phyloP scores from a whole-genome alignment of 2,797 vertebrate genomes.

The Varecia variegata region DNA sequence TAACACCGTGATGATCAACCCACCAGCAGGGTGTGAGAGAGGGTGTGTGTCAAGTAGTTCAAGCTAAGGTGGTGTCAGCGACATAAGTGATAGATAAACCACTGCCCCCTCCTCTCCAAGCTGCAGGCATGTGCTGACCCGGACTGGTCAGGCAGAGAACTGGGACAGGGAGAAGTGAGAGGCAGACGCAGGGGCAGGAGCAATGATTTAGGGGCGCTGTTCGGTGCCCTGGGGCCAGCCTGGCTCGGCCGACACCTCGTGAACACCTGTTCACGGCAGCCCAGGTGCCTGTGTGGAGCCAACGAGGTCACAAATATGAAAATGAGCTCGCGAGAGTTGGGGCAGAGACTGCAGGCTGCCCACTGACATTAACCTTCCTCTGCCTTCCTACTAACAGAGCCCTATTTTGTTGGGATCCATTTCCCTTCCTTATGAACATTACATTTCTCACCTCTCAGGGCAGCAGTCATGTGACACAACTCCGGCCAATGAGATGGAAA shows the following conservation, averaged over 20 bases:
- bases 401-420: background rate
- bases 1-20: background rate
- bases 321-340: background rate
- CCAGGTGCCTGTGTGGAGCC: background rate
- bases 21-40: background rate
- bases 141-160: background rate
- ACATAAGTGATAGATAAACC: background rate
- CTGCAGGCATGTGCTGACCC: background rate
- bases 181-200: background rate
- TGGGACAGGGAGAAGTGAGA: background rate
- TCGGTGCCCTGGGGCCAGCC: too few relatives aligned
- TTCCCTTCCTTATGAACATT: background rate
- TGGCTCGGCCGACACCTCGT: background rate
- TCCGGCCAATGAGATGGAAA: background rate
- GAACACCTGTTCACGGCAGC: background rate
- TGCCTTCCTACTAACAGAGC: background rate
- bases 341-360: background rate
- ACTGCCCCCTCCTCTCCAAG: background rate
- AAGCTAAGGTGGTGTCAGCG: background rate
- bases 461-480: background rate
- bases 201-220: background rate
- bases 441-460: background rate
- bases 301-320: background rate
- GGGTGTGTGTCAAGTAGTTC: background rate
- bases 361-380: background rate